These are phyloP conservation scores for Herpetotheres cachinnans DNA, from an alignment of 2,113 vertebrate genomes.

Conservation along the genomic window DNA sequence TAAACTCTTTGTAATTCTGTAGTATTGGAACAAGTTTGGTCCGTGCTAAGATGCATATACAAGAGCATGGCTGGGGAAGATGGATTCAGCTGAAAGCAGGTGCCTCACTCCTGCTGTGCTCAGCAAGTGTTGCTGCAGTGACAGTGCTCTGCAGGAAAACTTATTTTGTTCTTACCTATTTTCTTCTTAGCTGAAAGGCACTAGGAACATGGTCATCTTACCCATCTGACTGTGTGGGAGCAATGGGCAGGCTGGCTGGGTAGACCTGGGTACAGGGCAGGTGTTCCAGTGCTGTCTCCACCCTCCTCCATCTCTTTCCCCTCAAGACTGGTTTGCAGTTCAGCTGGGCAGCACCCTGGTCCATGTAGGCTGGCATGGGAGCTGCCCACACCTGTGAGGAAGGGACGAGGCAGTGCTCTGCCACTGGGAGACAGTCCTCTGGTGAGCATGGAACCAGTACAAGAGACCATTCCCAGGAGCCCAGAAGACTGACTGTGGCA, in stretches of 20 bases:
- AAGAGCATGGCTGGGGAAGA: not conserved
- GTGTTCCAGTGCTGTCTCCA: not conserved
- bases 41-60: rapidly evolving
- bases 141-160: not conserved
- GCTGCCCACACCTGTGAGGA: not conserved
- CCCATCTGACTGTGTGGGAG: not conserved
- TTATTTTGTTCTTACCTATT: not conserved
- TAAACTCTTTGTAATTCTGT: not conserved
- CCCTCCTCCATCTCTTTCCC: not conserved
- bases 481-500: not conserved
- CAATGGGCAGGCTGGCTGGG: not conserved
- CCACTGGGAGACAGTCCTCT: not conserved
- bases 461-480: not conserved
- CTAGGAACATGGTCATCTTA: not conserved
- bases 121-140: not conserved
- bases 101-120: not conserved
- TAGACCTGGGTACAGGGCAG: not conserved
- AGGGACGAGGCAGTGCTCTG: not conserved
- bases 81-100: not conserved
- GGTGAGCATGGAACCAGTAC: not conserved
- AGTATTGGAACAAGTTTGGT: not conserved
- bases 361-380: not conserved
- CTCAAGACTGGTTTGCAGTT: not conserved
- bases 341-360: rapidly evolving
- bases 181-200: not conserved